A percentile compares a stretch with the other conserved stretches of the same genome.
Conservation (phyloP, 2,888 invertebrate species). For the Lottia scabra region DNA sequence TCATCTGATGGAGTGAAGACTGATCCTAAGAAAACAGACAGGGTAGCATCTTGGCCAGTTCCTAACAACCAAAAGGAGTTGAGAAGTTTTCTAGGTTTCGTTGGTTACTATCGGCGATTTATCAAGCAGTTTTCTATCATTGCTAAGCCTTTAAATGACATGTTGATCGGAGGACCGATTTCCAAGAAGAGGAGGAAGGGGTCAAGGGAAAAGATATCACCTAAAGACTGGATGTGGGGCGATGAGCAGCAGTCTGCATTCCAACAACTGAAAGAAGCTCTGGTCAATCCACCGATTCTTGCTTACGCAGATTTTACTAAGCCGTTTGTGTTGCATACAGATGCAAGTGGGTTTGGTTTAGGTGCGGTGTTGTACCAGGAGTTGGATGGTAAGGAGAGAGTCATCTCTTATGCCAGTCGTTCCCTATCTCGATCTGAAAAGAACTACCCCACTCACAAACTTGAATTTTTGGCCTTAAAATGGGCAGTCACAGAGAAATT, state of each 20-base stretch:
- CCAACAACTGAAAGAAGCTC: too few species aligned
- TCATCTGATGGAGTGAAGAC: slow-evolving; percentile 22
- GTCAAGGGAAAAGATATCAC: background rate
- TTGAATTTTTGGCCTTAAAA: slow-evolving; percentile 1
- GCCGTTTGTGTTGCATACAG: background rate
- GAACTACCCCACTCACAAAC: background rate
- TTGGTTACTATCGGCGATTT: too few species aligned
- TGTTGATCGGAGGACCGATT: too few species aligned
- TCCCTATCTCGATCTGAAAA: slow-evolving; percentile 1
- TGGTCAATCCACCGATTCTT: background rate
- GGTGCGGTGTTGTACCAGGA: background rate
- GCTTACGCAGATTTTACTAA: background rate
- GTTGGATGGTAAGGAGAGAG: background rate
- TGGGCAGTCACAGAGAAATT: background rate
- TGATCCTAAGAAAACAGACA: slow-evolving; percentile 22
- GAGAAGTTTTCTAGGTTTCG: too few species aligned
- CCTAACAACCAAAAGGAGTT: slow-evolving; percentile 1
- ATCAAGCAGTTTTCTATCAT: too few species aligned
- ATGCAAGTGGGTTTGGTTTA: slow-evolving; percentile 3
- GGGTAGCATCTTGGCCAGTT: slow-evolving; percentile 24
- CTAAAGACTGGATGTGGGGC: too few species aligned
- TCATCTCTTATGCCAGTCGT: background rate
- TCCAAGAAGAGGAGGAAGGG: slow-evolving; percentile 13
- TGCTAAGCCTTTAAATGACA: too few species aligned
- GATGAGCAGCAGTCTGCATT: too few species aligned